These are phyloP conservation scores for Diprion similis DNA, from an alignment of 1,140 invertebrate genomes.

Conservation along the genomic window DNA sequence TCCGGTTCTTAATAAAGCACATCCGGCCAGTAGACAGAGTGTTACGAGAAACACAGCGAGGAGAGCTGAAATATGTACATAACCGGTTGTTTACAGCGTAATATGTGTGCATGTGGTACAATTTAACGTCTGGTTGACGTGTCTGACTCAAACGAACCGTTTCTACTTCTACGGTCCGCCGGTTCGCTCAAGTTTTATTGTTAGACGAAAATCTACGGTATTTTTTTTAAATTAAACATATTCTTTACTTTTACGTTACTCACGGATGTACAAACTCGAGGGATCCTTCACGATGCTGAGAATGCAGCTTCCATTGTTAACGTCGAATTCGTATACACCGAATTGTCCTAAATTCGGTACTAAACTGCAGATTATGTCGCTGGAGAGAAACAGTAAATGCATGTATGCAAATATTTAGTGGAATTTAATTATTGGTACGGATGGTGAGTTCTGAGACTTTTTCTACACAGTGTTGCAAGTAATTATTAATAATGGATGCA, in stretches of 20 bases:
- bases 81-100: too few species aligned
- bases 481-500: too few species aligned
- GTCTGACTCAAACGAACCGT: too few species aligned
- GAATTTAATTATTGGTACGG: slow-evolving; percentile 19
- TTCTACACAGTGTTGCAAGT: background rate
- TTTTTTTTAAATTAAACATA: background rate
- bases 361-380: slow-evolving; percentile 65
- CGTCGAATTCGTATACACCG: slow-evolving; percentile 73
- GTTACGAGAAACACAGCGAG: background rate
- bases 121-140: background rate
- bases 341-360: slow-evolving; percentile 71
- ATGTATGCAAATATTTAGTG: slow-evolving; percentile 19
- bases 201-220: background rate
- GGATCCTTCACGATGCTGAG: slow-evolving; percentile 66
- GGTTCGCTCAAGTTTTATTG: too few species aligned
- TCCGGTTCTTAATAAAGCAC: slow-evolving; percentile 4
- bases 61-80: slow-evolving; percentile 4
- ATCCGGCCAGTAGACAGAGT: background rate
- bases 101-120: background rate
- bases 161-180: too few species aligned
- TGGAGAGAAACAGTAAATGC: slow-evolving; percentile 29
- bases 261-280: slow-evolving; percentile 77
- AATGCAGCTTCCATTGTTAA: slow-evolving; percentile 63
- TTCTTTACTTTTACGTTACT: slow-evolving; percentile 47
- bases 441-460: slow-evolving; percentile 37